Evolutionary conservation across 2,113 vertebrate species (phyloP).

Genomic region (Tapirus terrestris): DNA sequence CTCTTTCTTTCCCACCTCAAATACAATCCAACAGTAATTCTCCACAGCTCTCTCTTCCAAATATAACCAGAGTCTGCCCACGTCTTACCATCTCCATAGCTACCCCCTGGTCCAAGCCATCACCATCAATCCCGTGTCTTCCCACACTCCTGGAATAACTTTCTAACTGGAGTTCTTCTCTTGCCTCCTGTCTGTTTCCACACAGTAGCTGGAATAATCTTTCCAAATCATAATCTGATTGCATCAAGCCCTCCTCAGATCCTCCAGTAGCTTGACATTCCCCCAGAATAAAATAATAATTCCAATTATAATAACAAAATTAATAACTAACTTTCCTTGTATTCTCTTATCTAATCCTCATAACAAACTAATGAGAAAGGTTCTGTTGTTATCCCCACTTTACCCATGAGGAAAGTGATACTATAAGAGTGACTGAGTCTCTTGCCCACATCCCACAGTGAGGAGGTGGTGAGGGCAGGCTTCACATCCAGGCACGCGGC

Average conservation of each 20-base stretch:
- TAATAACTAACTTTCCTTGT: background rate
- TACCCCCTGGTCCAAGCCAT: rapidly evolving
- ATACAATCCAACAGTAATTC: background rate
- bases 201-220: background rate
- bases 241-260: background rate
- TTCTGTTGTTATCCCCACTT: background rate
- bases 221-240: background rate
- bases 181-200: background rate
- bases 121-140: background rate
- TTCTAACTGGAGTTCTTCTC: background rate
- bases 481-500: background rate
- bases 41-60: background rate
- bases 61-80: background rate
- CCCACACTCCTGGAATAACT: background rate
- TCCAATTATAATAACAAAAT: background rate
- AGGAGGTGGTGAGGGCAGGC: background rate
- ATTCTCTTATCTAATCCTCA: background rate
- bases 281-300: background rate
- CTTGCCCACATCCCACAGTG: background rate
- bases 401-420: background rate
- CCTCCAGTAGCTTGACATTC: background rate
- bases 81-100: background rate
- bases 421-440: background rate
- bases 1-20: background rate
- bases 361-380: background rate